A percentile compares a stretch with the other conserved stretches of the same genome.
These are phyloP conservation scores for Drosophila seguyi DNA, from an alignment of 1,140 invertebrate species.

Conservation along the genomic window DNA sequence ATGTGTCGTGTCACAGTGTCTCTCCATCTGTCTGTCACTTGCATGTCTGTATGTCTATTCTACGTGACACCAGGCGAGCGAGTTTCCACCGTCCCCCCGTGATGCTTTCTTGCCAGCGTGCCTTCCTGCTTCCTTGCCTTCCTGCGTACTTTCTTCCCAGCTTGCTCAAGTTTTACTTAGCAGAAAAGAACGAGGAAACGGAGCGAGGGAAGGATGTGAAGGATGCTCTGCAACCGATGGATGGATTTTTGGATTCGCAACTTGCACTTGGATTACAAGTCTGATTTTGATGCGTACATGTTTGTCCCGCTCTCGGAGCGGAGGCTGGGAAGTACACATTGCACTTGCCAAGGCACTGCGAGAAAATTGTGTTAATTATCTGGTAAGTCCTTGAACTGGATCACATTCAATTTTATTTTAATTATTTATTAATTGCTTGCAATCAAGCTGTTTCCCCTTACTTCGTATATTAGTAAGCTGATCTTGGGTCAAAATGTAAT, in stretches of 20 bases:
- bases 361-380: constrained; percentile 8
- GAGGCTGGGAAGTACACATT: constrained; percentile 36
- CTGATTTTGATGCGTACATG: constrained; percentile 84
- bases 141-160: constrained; percentile 14
- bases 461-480: neutral
- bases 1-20: constrained; percentile 84
- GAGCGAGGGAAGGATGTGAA: constrained; percentile 31
- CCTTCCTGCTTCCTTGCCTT: constrained; percentile 29
- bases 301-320: constrained; percentile 39
- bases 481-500: neutral
- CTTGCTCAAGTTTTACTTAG: constrained; percentile 50
- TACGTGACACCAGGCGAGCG: constrained; percentile 81
- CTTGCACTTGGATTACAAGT: constrained; percentile 84
- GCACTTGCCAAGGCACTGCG: constrained; percentile 38
- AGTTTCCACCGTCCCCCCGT: constrained; percentile 16
- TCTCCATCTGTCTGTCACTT: constrained; percentile 84
- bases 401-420: neutral
- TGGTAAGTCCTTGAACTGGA: neutral
- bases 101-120: constrained; percentile 18
- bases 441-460: neutral
- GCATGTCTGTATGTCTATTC: constrained; percentile 81
- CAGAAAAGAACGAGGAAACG: constrained; percentile 7
- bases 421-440: neutral
- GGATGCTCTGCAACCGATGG: constrained; percentile 71
- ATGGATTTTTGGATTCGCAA: constrained; percentile 84